phyloP scores from a whole-genome alignment of 2,888 invertebrate species.

The Lydus trimaculatus region DNA sequence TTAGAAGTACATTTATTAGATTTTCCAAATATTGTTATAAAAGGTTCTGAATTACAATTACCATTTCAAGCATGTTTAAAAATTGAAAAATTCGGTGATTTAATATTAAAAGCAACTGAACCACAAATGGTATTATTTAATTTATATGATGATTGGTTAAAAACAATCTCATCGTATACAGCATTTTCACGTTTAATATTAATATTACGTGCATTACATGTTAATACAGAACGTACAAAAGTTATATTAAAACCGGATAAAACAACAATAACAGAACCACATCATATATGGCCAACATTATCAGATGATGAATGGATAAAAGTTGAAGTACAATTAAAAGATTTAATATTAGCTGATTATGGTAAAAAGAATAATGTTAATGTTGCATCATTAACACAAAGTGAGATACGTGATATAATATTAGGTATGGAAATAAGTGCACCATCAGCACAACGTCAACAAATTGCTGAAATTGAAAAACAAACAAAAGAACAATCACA shows the following conservation, averaged over 20 bases:
- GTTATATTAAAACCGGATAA: constrained; percentile 99
- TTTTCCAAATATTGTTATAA: constrained; percentile 99
- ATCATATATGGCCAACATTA: constrained; percentile 99
- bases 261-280: constrained; percentile 98
- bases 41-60: constrained; percentile 97
- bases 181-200: constrained; percentile 97
- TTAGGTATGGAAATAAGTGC: constrained; percentile 99
- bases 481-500: constrained; percentile 99
- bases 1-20: constrained; percentile 99
- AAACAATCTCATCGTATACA: constrained; percentile 99
- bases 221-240: constrained; percentile 98
- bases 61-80: constrained; percentile 99
- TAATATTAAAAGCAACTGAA: constrained; percentile 98
- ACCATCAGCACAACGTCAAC: constrained; percentile 97
- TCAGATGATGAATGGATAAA: constrained; percentile 99
- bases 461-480: constrained; percentile 99
- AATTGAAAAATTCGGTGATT: constrained; percentile 99
- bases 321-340: constrained; percentile 97
- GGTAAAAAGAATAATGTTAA: constrained; percentile 99
- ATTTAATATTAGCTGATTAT: constrained; percentile 97
- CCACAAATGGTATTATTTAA: constrained; percentile 99
- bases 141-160: constrained; percentile 99
- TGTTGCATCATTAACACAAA: constrained; percentile 98
- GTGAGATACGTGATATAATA: constrained; percentile 99
- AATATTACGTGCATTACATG: constrained; percentile 95